Conservation (phyloP, 2,797 vertebrate species). For the Harpagifer antarcticus region DNA sequence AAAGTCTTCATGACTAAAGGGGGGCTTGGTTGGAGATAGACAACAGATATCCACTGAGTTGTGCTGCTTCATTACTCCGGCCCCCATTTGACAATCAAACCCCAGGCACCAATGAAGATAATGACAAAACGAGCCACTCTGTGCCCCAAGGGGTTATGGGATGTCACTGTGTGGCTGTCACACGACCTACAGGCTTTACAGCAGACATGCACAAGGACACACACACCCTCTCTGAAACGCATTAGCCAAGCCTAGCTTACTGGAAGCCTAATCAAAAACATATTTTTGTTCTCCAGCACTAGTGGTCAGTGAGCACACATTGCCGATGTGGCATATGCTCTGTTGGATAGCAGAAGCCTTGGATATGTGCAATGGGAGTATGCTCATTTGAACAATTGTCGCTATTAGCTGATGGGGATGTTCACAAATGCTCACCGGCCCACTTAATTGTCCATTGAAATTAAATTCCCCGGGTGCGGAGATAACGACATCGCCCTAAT, state of each 20-base stretch:
- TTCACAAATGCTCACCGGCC: slow-evolving; percentile 78
- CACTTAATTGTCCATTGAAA: slow-evolving; percentile 85
- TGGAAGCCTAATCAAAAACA: slow-evolving; percentile 60
- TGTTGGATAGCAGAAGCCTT: slow-evolving; percentile 55
- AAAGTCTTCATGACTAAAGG: slow-evolving; percentile 4
- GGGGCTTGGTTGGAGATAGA: slow-evolving; percentile 41
- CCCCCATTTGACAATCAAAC: slow-evolving; percentile 78
- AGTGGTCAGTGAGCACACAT: slow-evolving; percentile 70
- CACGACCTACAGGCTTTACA: slow-evolving; percentile 55
- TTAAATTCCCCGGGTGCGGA: slow-evolving; percentile 76
- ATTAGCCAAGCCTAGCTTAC: slow-evolving; percentile 34
- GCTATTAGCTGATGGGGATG: slow-evolving; percentile 83
- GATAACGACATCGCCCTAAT: slow-evolving; percentile 71
- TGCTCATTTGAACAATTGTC: slow-evolving; percentile 79
- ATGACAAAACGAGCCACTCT: slow-evolving; percentile 73
- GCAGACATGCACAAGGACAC: slow-evolving; percentile 18
- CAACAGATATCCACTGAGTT: slow-evolving; percentile 66
- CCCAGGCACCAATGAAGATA: slow-evolving; percentile 70
- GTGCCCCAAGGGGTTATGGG: slow-evolving; percentile 64
- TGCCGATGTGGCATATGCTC: slow-evolving; percentile 68
- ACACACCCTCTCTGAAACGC: slow-evolving; percentile 9
- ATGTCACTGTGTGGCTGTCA: slow-evolving; percentile 65
- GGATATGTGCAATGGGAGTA: slow-evolving; percentile 70
- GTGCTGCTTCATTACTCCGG: slow-evolving; percentile 74
- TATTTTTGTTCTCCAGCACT: slow-evolving; percentile 53